A percentile compares a stretch with the other conserved stretches of the same genome.
Evolutionary conservation across 2,888 invertebrate species (phyloP).

Genomic region (Gastrophysa polygoni): DNA sequence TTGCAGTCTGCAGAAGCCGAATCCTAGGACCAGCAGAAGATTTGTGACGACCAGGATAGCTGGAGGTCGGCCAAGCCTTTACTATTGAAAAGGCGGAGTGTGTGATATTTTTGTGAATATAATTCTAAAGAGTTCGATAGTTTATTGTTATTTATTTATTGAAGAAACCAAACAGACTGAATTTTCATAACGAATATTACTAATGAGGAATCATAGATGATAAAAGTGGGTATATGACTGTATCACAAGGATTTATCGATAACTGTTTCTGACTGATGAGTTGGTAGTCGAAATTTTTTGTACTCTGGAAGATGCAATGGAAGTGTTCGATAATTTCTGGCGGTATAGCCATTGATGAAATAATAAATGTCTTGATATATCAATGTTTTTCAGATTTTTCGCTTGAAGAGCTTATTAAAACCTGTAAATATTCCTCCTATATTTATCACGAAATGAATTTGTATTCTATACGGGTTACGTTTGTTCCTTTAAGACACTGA

Average conservation of each 20-base stretch:
- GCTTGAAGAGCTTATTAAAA: conserved; percentile 54
- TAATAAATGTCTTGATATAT: conserved; percentile 48
- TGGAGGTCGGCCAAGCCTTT: conserved; percentile 32
- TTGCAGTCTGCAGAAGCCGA: conserved; percentile 50
- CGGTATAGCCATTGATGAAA: conserved; percentile 22
- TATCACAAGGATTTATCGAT: no score
- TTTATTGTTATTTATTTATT: conserved; percentile 47
- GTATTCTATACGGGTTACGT: conserved; percentile 10
- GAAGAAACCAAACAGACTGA: conserved; percentile 46
- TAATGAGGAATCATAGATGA: conserved; percentile 15
- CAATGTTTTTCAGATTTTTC: conserved; percentile 50
- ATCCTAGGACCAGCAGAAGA: conserved; percentile 37
- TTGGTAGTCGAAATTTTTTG: no score
- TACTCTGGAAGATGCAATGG: no score
- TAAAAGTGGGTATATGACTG: not conserved
- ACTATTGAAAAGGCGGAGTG: conserved; percentile 45
- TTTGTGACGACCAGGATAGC: conserved; percentile 27
- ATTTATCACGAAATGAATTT: conserved; percentile 11
- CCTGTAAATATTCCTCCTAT: conserved; percentile 31
- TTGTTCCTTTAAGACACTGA: no score
- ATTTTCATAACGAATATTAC: conserved; percentile 49
- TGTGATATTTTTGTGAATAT: conserved; percentile 55
- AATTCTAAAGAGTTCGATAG: conserved; percentile 45
- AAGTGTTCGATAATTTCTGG: not conserved
- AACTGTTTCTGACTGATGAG: no score